Conservation (phyloP, 2,797 vertebrate genomes). For the Naso thynnoides region DNA sequence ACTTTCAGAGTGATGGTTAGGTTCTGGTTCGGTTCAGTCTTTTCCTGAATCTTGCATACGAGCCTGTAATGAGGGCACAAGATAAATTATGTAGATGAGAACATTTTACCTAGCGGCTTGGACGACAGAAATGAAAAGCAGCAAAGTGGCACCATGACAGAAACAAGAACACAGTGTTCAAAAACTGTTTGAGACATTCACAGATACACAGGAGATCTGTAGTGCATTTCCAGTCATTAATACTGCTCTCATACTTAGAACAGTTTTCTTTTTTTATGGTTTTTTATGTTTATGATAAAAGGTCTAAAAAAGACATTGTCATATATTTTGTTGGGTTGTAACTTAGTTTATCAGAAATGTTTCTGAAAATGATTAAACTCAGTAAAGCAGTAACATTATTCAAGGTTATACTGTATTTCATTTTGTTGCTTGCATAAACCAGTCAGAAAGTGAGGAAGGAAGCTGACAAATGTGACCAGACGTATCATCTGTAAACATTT, state of each 20-base stretch:
- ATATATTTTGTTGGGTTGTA: too few relatives aligned
- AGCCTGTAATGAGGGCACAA: slow-evolving; percentile 77
- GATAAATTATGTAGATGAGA: not conserved
- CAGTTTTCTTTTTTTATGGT: not conserved
- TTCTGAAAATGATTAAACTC: too few relatives aligned
- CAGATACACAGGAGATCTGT: not conserved
- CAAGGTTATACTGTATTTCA: too few relatives aligned
- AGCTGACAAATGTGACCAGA: too few relatives aligned
- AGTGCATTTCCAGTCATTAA: not conserved
- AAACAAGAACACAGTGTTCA: too few relatives aligned
- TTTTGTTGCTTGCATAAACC: too few relatives aligned
- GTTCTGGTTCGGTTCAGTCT: slow-evolving; percentile 45
- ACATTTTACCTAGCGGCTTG: not conserved
- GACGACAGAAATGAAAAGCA: not conserved
- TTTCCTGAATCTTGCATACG: slow-evolving; percentile 84
- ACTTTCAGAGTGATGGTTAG: slow-evolving; percentile 86
- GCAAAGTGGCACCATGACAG: not conserved
- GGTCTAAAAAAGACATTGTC: too few relatives aligned
- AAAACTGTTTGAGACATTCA: not conserved
- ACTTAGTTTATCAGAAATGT: too few relatives aligned
- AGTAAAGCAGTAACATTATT: too few relatives aligned
- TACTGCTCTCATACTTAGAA: not conserved
- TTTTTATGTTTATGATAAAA: too few relatives aligned
- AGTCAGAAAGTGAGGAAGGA: too few relatives aligned
- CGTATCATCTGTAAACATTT: too few relatives aligned